These are phyloP conservation scores for Sarcophilus harrisii DNA, from an alignment of 2,797 vertebrate species.

Conservation along the genomic window DNA sequence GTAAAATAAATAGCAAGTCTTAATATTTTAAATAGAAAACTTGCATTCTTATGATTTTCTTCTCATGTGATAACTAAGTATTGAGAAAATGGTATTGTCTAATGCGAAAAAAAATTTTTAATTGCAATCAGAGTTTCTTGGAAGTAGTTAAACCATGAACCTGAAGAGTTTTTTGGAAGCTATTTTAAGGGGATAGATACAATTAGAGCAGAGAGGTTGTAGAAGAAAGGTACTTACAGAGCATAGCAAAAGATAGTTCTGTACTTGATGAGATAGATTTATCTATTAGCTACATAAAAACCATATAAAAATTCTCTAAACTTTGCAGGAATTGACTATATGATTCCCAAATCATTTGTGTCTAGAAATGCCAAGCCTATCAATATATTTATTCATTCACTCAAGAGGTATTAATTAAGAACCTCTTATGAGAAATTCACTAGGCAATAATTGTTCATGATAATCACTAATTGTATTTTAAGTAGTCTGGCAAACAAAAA, in stretches of 20 bases:
- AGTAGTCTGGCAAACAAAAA: not conserved
- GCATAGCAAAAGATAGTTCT: not conserved
- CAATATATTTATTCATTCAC: not conserved
- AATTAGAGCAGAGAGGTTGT: not conserved
- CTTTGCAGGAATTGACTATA: not conserved
- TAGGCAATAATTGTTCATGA: not conserved
- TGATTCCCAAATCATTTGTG: not conserved
- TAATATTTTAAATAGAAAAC: slow-evolving; percentile 18
- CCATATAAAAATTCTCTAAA: not conserved
- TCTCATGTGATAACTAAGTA: slow-evolving; percentile 21
- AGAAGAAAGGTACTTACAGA: not conserved
- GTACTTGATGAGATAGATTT: not conserved
- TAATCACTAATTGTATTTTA: not conserved
- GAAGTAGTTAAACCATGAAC: not conserved
- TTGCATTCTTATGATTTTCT: not conserved
- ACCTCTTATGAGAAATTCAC: not conserved
- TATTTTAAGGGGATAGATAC: not conserved
- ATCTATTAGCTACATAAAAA: not conserved
- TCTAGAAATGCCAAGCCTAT: not conserved
- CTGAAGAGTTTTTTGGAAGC: not conserved
- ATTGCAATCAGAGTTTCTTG: not conserved
- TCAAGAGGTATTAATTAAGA: not conserved
- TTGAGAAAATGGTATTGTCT: not conserved
- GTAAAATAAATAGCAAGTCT: slow-evolving; percentile 8
- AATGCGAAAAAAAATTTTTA: not conserved